These are phyloP conservation scores for Listronotus bonariensis DNA, from an alignment of 1,140 invertebrate species.

Conservation along the genomic window DNA sequence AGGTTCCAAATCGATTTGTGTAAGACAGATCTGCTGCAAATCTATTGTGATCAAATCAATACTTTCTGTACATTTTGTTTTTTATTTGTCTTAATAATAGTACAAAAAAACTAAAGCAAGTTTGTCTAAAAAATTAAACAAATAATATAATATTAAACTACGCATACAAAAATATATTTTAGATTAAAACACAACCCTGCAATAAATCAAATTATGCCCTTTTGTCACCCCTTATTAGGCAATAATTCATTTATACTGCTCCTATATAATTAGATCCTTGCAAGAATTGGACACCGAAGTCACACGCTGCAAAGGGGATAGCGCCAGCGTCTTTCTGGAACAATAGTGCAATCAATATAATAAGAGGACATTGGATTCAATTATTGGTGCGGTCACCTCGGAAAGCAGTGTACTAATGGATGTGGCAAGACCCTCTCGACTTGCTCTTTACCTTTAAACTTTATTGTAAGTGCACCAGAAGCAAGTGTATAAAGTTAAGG, in stretches of 20 bases:
- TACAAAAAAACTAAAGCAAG: too few species aligned
- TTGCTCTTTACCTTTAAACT: constrained; percentile 21
- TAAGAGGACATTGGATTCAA: constrained; percentile 29
- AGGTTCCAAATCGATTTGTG: too few species aligned
- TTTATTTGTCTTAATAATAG: too few species aligned
- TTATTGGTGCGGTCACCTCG: constrained; percentile 34
- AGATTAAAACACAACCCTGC: too few species aligned
- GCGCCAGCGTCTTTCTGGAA: constrained; percentile 26
- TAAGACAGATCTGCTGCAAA: too few species aligned
- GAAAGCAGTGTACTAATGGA: constrained; percentile 31
- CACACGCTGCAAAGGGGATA: constrained; percentile 7
- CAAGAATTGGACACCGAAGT: constrained; percentile 28
- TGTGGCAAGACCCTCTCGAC: constrained; percentile 23
- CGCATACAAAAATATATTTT: too few species aligned
- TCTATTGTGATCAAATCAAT: too few species aligned
- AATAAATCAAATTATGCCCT: constrained; percentile 15
- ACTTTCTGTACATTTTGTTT: too few species aligned
- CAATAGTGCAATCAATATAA: constrained; percentile 33
- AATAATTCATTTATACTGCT: constrained; percentile 25
- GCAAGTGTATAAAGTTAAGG: too few species aligned
- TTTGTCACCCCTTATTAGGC: constrained; percentile 29
- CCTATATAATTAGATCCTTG: constrained; percentile 26
- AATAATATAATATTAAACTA: too few species aligned
- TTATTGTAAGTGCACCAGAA: constrained; percentile 1
- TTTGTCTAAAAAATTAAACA: too few species aligned